These are phyloP conservation scores for Teleogryllus occipitalis DNA, from an alignment of 1,140 invertebrate species.

Conservation along the genomic window DNA sequence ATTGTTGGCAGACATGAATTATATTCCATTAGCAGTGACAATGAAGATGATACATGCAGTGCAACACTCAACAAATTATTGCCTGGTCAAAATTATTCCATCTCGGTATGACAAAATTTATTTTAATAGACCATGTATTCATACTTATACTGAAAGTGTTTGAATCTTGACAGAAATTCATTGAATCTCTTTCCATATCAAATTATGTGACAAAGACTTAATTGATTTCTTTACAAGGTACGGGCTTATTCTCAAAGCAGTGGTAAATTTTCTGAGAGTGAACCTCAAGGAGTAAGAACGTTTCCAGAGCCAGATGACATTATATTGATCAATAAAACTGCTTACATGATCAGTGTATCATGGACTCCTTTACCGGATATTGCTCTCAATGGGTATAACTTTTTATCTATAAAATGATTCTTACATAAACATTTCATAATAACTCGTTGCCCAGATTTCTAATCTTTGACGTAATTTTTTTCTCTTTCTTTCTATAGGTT, in stretches of 20 bases:
- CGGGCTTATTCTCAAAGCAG: constrained; percentile 57
- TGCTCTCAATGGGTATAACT: not conserved
- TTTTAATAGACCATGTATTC: not conserved
- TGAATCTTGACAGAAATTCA: not conserved
- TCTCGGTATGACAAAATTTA: constrained; percentile 47
- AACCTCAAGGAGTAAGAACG: constrained; percentile 49
- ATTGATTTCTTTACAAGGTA: constrained; percentile 28
- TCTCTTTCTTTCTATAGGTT: not conserved
- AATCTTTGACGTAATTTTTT: not conserved
- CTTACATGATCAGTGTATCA: constrained; percentile 48
- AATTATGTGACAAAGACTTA: constrained; percentile 9
- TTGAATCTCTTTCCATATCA: not conserved
- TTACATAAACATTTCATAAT: not conserved
- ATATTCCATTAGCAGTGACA: not conserved
- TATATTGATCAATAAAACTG: constrained; percentile 40
- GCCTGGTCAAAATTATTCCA: constrained; percentile 51
- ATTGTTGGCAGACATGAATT: constrained; percentile 18
- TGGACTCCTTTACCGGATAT: constrained; percentile 44
- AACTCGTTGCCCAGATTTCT: not conserved
- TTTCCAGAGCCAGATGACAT: constrained; percentile 59
- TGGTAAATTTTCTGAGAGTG: constrained; percentile 56
- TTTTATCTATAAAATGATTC: not conserved
- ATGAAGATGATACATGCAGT: constrained; percentile 34
- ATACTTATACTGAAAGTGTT: too few species aligned
- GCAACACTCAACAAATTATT: constrained; percentile 40